Conservation (phyloP, 2,888 invertebrate species). For the Limnephilus lunatus region DNA sequence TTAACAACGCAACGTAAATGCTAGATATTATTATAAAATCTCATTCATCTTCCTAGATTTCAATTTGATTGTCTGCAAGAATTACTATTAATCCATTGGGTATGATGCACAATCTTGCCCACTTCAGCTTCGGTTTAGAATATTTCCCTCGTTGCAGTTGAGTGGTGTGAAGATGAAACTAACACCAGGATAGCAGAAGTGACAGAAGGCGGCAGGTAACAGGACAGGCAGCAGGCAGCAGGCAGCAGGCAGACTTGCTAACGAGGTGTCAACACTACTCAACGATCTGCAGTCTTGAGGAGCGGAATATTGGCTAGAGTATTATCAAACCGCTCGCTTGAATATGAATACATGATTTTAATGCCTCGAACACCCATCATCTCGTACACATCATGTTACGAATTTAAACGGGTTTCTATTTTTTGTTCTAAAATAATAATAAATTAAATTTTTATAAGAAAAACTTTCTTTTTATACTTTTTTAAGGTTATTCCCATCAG, state of each 20-base stretch:
- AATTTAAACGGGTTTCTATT: neutral
- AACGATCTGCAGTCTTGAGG: slow-evolving; percentile 5
- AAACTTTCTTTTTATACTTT: too few relatives aligned
- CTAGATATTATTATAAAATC: neutral
- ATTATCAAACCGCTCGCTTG: neutral
- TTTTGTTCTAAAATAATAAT: neutral
- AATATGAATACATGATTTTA: neutral
- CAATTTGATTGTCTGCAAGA: neutral
- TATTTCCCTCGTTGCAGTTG: neutral
- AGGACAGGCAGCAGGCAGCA: neutral
- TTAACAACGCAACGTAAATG: neutral
- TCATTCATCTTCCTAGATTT: neutral
- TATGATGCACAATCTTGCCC: neutral
- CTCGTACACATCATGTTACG: neutral
- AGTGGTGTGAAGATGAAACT: neutral
- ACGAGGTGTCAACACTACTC: slow-evolving; percentile 53
- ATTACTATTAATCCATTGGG: neutral
- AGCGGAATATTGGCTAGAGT: slow-evolving; percentile 11
- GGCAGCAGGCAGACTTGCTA: slow-evolving; percentile 10
- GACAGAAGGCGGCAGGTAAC: slow-evolving; percentile 6
- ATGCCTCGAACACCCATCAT: neutral
- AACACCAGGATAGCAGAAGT: neutral
- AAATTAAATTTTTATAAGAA: too few relatives aligned
- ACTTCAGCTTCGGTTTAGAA: neutral
- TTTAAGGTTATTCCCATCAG: too few relatives aligned